Evolutionary conservation across 2,113 vertebrate genomes (phyloP).

Genomic region (Narcine bancroftii): DNA sequence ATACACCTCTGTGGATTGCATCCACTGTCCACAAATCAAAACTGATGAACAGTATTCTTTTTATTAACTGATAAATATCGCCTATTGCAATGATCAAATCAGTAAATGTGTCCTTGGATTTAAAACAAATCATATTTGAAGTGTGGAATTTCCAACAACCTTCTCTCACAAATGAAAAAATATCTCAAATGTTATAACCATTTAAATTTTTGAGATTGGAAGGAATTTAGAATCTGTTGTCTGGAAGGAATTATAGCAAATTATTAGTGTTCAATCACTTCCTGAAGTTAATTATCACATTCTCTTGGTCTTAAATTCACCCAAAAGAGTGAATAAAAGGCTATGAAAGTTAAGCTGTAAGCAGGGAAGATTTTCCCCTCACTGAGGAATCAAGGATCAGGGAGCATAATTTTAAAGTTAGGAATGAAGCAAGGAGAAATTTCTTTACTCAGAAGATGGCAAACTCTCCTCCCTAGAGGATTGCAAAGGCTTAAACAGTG

Average conservation of each 20-base stretch:
- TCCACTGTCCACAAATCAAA: not conserved
- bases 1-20: not conserved
- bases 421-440: too few relatives aligned
- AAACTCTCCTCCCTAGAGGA: too few relatives aligned
- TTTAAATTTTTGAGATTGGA: not conserved
- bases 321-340: not conserved
- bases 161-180: not conserved
- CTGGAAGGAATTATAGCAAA: conserved; percentile 19
- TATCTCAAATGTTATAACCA: not conserved
- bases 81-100: not conserved
- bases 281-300: not conserved
- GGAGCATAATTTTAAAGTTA: too few relatives aligned
- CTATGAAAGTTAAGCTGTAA: not conserved
- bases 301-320: not conserved
- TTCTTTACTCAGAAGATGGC: too few relatives aligned
- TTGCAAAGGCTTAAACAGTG: too few relatives aligned
- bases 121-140: not conserved
- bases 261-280: conserved; percentile 14
- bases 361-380: too few relatives aligned
- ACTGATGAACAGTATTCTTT: not conserved
- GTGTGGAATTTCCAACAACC: not conserved
- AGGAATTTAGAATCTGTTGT: conserved; percentile 9
- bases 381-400: too few relatives aligned
- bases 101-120: not conserved
- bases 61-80: not conserved